These are phyloP conservation scores for Pseudonaja textilis DNA, from an alignment of 2,113 vertebrate species.

Conservation along the genomic window DNA sequence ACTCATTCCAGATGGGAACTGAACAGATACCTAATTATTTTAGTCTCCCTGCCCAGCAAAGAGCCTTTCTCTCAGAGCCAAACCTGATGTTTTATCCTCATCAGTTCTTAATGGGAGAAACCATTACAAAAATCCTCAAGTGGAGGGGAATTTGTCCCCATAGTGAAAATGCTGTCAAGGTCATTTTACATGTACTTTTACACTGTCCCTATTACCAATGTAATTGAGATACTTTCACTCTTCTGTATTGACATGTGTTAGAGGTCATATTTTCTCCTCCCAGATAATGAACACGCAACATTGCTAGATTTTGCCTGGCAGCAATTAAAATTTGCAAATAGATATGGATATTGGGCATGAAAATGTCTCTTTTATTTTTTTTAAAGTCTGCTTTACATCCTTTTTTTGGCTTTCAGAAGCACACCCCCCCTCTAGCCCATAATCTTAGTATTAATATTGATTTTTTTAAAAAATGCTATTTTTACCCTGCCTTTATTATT, in stretches of 20 bases:
- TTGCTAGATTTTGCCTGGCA: background rate
- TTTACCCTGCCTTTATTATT: background rate
- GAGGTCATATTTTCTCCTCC: background rate
- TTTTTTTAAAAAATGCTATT: too few species aligned
- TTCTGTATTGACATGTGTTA: background rate
- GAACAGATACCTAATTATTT: background rate
- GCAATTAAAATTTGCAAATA: background rate
- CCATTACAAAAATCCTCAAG: background rate
- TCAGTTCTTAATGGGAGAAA: background rate
- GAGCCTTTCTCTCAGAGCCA: background rate
- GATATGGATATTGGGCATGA: background rate
- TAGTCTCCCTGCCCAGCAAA: background rate
- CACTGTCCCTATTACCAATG: background rate
- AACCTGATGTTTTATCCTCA: background rate
- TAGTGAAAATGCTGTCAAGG: background rate
- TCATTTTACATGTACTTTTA: background rate
- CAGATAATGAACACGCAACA: background rate
- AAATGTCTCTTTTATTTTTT: background rate
- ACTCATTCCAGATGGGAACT: background rate
- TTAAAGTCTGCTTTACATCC: background rate
- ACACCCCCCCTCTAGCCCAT: background rate
- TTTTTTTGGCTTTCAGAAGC: background rate
- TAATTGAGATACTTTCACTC: background rate
- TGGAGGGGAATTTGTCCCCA: background rate
- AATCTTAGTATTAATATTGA: background rate